Percentiles rank a stretch among this genome's conserved stretches.
These are phyloP conservation scores for Mesorhabditis sp. DNA, from an alignment of 2,888 invertebrate genomes.

Conservation along the genomic window DNA sequence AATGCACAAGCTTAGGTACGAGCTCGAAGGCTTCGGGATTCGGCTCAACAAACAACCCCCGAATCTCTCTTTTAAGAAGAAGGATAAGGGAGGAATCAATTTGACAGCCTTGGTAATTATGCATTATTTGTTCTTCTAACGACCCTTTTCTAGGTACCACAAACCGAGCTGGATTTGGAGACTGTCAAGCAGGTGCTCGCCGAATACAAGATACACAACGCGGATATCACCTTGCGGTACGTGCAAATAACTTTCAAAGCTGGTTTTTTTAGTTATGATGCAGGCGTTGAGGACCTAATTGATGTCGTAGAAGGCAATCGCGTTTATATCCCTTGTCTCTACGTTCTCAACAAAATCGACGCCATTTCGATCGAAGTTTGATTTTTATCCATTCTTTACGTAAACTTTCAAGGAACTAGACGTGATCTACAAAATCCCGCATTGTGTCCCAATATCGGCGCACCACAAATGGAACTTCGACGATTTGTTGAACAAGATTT, in stretches of 20 bases:
- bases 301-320: constrained; percentile 98
- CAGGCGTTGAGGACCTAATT: constrained; percentile 93
- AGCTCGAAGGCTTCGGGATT: constrained; percentile 96
- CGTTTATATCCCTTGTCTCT: constrained; percentile 96
- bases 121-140: neutral
- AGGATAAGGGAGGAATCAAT: constrained; percentile 98
- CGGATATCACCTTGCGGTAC: constrained; percentile 78
- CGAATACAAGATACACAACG: constrained; percentile 97
- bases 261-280: constrained; percentile 70
- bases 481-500: constrained; percentile 80
- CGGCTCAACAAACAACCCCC: constrained; percentile 91
- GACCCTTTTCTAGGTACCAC: constrained; percentile 69
- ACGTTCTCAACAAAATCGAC: constrained; percentile 94
- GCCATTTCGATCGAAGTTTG: constrained; percentile 65
- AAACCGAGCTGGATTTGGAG: constrained; percentile 88
- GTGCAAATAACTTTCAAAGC: constrained; percentile 11
- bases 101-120: constrained; percentile 77
- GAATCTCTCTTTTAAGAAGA: constrained; percentile 88
- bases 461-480: constrained; percentile 99
- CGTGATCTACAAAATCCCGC: constrained; percentile 94
- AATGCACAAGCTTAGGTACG: constrained; percentile 65
- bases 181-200: constrained; percentile 90
- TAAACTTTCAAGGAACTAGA: constrained; percentile 78
- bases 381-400: constrained; percentile 22
- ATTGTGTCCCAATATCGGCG: constrained; percentile 98